Base-by-base conservation (phyloP, 2,888 invertebrate genomes). In the Microctonus hyperodae region DNA sequence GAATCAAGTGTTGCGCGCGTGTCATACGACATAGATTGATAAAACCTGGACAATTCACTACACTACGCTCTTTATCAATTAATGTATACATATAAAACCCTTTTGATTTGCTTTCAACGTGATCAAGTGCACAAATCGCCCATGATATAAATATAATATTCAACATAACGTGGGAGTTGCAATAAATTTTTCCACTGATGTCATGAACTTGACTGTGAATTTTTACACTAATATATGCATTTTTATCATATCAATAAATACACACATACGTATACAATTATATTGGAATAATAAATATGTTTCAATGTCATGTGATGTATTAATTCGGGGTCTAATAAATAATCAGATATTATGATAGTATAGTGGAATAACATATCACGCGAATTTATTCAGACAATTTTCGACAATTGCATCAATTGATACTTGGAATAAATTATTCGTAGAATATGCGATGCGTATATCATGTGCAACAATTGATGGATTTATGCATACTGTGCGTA, bases 1-100 rank as follows among this genome's bases (percentile, higher is more conserved):
- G 72, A 73, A 70, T 70, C 67, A 74, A 74, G 71, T 64, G 65
- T 58, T 65, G 71, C 71, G 72, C 73, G 68, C 71, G 71, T 70
- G 71, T 72, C 70, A 70, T 67, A 72, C 69, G 74, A 72, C 73
- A 72, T 72, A 76, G 37, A 64, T 64, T 64, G 56, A 55, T 56
- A 25, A 62, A 31, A 53, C 53, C 53, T 20, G 35, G 23, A 33
- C 55, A 23, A 31, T 37, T 37, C 31, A 59, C 44, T 16, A 11
- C 11, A 10, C 25, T 7, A 58, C 48, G 28, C 35, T 71, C 16
- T 68, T 72, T 63, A 67, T 70, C 72, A 74, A 74, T 72, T 72
- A 59, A 35, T 35, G 10, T 35, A 35, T 31, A 31, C 6, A 65
- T 57, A 60, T 67, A 59, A 61, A 62, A 62, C 64, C 57, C 60